Base-by-base conservation (phyloP, 2,797 vertebrate genomes). In the Microctenopoma stevenorrisi region DNA sequence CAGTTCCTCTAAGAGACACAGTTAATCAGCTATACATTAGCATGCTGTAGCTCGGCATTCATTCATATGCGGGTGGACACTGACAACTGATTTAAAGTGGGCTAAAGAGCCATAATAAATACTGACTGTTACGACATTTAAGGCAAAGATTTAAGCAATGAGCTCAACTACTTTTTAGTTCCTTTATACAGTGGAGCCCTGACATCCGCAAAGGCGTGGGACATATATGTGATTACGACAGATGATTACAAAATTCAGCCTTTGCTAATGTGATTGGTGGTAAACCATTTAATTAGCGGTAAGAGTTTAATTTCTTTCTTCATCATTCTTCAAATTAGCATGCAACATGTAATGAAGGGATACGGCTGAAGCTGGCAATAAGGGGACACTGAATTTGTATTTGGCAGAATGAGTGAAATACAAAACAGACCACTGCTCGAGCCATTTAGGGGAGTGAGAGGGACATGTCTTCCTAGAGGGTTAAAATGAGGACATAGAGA, bases 401-500 rank as follows among this genome's bases (percentile, higher is more conserved):
- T 83, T 82, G 75, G 81, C 79, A 61, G 65, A 67, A 47, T 14
- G 64, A 72, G 49, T 49, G 60, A 69, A 55, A 72, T 68, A 47
- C 71, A 67, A 84, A 79, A 86, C 78, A 71, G 78, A 71, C 63
- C 75, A 57, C 48, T 50, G 72, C 72, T 55, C 72, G 74, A 69
- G 46, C 72, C 79, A 75, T 80, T 85, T 74, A 69, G 64, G 38
- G 66, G 64, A 80, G 73, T 71, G 60, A 70, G 66, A 75, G 63
- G 74, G 58, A 66, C 75, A 68, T 62, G 60, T 75, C 73, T 68
- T 90, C 73, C 85, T 72, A 51, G 76, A 85, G 88, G 82, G 87
- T 88, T 91, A 85, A 82, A 90, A 89, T 63, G 81, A 91, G 86
- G 87, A 89, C 89, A 86, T 10, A 50, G 63, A 85, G 73, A 85